Base-by-base conservation (phyloP, 2,888 invertebrate genomes). In the Cerastoderma edule region DNA sequence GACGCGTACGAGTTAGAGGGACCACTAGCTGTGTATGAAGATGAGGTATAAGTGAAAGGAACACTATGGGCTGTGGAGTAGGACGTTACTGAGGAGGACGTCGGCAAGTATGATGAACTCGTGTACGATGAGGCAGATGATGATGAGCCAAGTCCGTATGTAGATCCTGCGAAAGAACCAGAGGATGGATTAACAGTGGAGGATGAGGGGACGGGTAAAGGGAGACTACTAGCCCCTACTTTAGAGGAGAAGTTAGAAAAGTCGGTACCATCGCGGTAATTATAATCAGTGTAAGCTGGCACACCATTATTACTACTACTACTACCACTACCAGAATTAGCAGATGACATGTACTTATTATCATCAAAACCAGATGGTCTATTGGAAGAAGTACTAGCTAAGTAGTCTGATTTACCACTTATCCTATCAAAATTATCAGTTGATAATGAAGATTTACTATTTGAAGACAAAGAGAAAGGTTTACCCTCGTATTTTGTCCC, bases 61-160 rank as follows among this genome's bases (percentile, higher is more conserved):
- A 82, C 72, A 74, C 77, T 77, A 74, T 72, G 78, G 75, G 78
- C 72, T 30, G 80, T 80, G 72, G 85, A 78, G 39, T 78, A 80
- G 48, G 83, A 82, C 57, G 71, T 67, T 56, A 68, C 66, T 22
- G 78, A 72, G 60, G 74, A 60, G 48, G 83, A 71, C 46, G 83
- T 74, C 64, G 84, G 77, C 48, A 81, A 60, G 56, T 78, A 79
- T 24, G 82, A 76, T 60, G 71, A 72, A 60, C 76, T 68, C 27
- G 79, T 75, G 64, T 77, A 72, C 30, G 78, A 60, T 66, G 70
- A 83, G 50, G 68, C 76, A 30, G 73, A 63, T 56, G 76, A 72
- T 60, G 75, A 68, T 33, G 78, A 32, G 33, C 78, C 70, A 24
- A 67, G 67, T n/a, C 69, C 74, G n/a, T 68, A 73, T 16, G 67